A percentile compares a stretch with the other conserved stretches of the same genome.
phyloP scores from a whole-genome alignment of 2,113 vertebrate genomes.

The Platichthys stellatus region DNA sequence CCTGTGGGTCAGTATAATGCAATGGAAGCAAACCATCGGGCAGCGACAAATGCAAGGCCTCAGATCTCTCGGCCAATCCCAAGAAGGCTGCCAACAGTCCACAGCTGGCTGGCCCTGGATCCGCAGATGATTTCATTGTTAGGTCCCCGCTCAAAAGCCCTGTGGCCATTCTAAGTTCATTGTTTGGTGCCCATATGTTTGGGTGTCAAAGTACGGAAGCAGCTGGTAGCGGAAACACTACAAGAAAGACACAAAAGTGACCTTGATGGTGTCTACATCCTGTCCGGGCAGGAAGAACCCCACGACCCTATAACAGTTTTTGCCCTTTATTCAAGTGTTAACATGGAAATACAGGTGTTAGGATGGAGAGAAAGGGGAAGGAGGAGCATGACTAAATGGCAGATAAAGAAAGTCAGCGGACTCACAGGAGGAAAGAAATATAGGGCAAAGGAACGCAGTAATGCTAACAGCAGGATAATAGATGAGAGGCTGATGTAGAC shows the following conservation, averaged over 20 bases:
- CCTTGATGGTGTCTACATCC: constrained; percentile 63
- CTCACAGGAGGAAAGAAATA: constrained; percentile 43
- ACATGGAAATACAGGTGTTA: constrained; percentile 63
- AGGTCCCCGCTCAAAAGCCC: constrained; percentile 35
- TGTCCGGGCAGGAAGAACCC: constrained; percentile 64
- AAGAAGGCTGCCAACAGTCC: constrained; percentile 61
- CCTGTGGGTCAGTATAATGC: constrained; percentile 57
- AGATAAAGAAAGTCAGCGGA: constrained; percentile 24
- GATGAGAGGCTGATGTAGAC: constrained; percentile 11
- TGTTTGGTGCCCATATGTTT: constrained; percentile 48
- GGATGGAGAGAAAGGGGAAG: constrained; percentile 30
- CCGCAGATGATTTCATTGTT: constrained; percentile 53
- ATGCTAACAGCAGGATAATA: constrained; percentile 2
- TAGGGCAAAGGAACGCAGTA: constrained; percentile 39
- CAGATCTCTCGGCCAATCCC: constrained; percentile 62
- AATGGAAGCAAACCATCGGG: constrained; percentile 60
- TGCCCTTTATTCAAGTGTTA: constrained; percentile 54
- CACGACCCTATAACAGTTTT: constrained; percentile 46
- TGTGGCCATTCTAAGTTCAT: constrained; percentile 52
- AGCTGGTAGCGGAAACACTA: constrained; percentile 74
- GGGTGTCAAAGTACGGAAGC: constrained; percentile 75
- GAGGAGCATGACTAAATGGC: constrained; percentile 12
- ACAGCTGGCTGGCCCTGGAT: constrained; percentile 69
- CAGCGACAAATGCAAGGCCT: constrained; percentile 35
- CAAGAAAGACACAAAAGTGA: constrained; percentile 54